Evolutionary conservation across 1,140 invertebrate genomes (phyloP), one percentile per base, ranked within the genome.

Genomic region (Drosophila mayri): DNA sequence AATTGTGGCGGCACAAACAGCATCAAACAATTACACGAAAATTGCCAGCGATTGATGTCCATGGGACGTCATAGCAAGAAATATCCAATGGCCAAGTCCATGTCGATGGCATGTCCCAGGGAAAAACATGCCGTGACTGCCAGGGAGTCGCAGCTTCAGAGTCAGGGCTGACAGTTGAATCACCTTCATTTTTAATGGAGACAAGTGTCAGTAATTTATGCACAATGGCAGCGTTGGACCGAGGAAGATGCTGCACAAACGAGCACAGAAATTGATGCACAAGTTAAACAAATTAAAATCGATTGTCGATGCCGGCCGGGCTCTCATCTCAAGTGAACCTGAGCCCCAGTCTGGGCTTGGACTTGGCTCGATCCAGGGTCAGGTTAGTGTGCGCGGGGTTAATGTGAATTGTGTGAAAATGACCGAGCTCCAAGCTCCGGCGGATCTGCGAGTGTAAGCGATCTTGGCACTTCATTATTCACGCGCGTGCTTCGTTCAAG

Each of bases 401-500:
- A 90, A 86, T 80, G 87, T 76, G 79, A 87, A 91, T 91, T 87
- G 86, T 83, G 86, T 90, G 86, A 90, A 90, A 90, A 82, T 86
- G 79, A 72, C 71, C 78, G 63, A 63, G 32, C 35, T 40, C 32
- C 14, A 44, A 12, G 52, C 52, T 57, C 59, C 59, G 11, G 20
- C 30, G 22, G 49, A 22, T 54, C 54, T 68, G 43, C 43, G 67
- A 88, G 62, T 85, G 71, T 91, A 91, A 88, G 83, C 84, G 88
- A 91, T 91, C 88, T 91, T 91, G 88, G 84, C 88, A 91, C 88
- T 91, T 91, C 88, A 91, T 91, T 91, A 91, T 88, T 91, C 88
- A 91, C 81, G 88, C 88, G 85, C 85, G 85, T 90, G 85, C 85
- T 61, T 50, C 73, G 74, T 88, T 90, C 80, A 88, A 90, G 85